Base-by-base conservation (phyloP, 2,888 invertebrate species). In the Zygaena filipendulae region DNA sequence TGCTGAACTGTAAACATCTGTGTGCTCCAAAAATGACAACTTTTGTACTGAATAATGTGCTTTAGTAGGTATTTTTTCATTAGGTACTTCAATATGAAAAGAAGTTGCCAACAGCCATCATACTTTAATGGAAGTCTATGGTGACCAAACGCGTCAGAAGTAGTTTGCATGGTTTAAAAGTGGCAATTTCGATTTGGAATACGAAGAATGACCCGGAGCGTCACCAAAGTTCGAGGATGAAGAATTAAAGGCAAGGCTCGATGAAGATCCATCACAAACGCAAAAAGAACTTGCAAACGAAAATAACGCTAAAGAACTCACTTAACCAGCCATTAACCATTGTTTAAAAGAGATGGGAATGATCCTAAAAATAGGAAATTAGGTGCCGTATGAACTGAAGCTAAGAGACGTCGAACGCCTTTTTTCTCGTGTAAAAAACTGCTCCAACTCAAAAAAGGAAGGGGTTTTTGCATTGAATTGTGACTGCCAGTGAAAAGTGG, bases 321-420 rank as follows among this genome's bases (percentile, higher is more conserved):
- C 21, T n/a, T 13, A 11, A 4, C 13, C 19, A n/a, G n/a, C n/a
- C n/a, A 24, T 30, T 21, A 21, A 14, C 12, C 5, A 18, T 11
- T 25, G 19, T 16, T 29, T 35, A 12, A 11, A 25, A 10, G 14
- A 14, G 7, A 24, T 29, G 22, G 27, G 26, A 25, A 30, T 25
- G 23, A 28, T 32, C 9, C 23, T 26, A 13, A 36, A 36, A 11
- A 14, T 19, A 10, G 30, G 25, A 14, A 25, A 21, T 21, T 36
- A 29, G 36, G 33, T 33, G 7, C 29, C 31, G 13, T 29, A 30
- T 25, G 21, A 32, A 13, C 14, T 32, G 20, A 29, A 23, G n/a
- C 16, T 21, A 18, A 23, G 29, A 16, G 25, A 35, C 11, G n/a
- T 11, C 13, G 12, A 25, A 19, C 13, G 23, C 9, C 24, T 21